Conservation (phyloP, 2,113 vertebrate species). For the Amphiprion percula region DNA sequence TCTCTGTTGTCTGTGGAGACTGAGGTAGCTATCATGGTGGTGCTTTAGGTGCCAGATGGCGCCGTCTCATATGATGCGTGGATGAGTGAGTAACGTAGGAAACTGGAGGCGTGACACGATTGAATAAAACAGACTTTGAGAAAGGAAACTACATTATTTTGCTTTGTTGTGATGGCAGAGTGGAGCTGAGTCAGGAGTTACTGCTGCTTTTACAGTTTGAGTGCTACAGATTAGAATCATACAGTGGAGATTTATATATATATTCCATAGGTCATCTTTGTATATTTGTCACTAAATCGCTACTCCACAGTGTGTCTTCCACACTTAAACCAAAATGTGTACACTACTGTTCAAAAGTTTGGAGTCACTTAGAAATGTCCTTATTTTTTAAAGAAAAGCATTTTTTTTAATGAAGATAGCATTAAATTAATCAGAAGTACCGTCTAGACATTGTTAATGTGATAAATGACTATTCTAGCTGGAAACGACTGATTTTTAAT, state of each 20-base stretch:
- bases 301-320: too few relatives aligned
- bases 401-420: too few relatives aligned
- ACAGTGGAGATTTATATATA: background rate
- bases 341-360: too few relatives aligned
- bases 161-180: constrained; percentile 10
- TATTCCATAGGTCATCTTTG: too few relatives aligned
- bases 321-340: too few relatives aligned
- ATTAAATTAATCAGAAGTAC: too few relatives aligned
- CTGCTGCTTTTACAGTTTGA: constrained; percentile 1
- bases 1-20: constrained; percentile 41
- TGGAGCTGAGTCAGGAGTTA: constrained; percentile 20
- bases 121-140: constrained; percentile 54
- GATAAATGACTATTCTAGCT: too few relatives aligned
- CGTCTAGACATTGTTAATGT: too few relatives aligned
- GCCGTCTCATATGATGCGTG: constrained; percentile 49
- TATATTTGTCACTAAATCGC: too few relatives aligned
- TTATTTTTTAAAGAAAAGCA: too few relatives aligned
- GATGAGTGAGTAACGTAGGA: constrained; percentile 67
- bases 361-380: too few relatives aligned
- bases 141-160: constrained; percentile 28
- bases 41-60: constrained; percentile 70
- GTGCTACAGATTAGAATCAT: background rate
- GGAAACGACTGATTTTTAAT: too few relatives aligned
- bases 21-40: constrained; percentile 28
- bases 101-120: constrained; percentile 67